phyloP scores from a whole-genome alignment of 2,113 vertebrate genomes.

The Ifrita kowaldi region DNA sequence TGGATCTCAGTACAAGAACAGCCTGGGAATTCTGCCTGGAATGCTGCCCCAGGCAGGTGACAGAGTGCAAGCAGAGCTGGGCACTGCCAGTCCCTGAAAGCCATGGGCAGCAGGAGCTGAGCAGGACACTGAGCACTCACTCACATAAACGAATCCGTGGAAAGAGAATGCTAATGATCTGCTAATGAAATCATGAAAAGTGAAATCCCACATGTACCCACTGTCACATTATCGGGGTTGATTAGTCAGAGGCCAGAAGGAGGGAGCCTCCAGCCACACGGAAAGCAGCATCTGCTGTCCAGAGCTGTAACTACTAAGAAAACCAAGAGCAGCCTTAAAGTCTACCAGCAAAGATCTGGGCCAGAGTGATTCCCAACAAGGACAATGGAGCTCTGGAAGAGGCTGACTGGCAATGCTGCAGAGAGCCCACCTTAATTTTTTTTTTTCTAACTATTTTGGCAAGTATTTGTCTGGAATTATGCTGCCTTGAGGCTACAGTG shows the following conservation, averaged over 20 bases:
- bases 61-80: not conserved
- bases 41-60: not conserved
- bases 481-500: not conserved
- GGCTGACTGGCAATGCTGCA: not conserved
- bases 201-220: not conserved
- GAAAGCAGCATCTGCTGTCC: not conserved
- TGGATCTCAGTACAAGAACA: not conserved
- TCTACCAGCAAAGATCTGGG: not conserved
- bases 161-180: not conserved
- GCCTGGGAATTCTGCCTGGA: not conserved
- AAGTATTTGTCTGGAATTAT: not conserved
- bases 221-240: not conserved
- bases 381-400: not conserved
- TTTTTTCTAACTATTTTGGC: not conserved
- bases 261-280: not conserved
- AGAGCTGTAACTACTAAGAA: not conserved
- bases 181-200: not conserved
- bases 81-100: accelerated
- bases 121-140: not conserved
- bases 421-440: not conserved
- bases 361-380: not conserved
- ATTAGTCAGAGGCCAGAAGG: not conserved
- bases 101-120: not conserved
- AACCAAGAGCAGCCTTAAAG: not conserved
- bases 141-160: not conserved